phyloP scores from a whole-genome alignment of 1,140 invertebrate genomes.

The Cyrtorhinus lividipennis region DNA sequence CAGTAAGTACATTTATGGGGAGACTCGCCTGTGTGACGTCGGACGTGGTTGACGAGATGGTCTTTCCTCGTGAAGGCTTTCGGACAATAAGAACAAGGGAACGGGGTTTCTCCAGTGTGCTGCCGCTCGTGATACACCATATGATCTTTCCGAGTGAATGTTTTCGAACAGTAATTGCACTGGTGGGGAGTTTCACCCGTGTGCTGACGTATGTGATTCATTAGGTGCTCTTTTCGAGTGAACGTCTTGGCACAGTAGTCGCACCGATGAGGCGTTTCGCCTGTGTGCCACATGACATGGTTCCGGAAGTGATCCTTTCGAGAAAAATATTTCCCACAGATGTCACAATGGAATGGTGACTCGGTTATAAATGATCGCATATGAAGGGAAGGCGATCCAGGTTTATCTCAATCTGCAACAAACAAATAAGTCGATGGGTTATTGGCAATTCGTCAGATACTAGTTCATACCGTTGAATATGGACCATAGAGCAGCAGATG shows the following conservation, averaged over 20 bases:
- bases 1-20: constrained; percentile 37
- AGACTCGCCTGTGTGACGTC: constrained; percentile 54
- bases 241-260: constrained; percentile 67
- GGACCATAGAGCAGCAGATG: too few relatives aligned
- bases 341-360: constrained; percentile 54
- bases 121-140: constrained; percentile 67
- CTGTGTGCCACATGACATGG: constrained; percentile 46
- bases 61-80: constrained; percentile 72
- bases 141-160: constrained; percentile 68
- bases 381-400: constrained; percentile 21
- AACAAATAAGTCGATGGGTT: too few relatives aligned
- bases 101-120: constrained; percentile 67
- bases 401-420: constrained; percentile 6
- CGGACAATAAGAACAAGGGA: constrained; percentile 62
- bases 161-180: constrained; percentile 69
- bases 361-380: constrained; percentile 30
- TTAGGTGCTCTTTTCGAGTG: constrained; percentile 64
- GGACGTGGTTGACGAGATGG: constrained; percentile 62
- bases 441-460: too few relatives aligned
- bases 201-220: constrained; percentile 57
- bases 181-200: constrained; percentile 75
- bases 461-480: too few relatives aligned
- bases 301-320: constrained; percentile 54
- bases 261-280: constrained; percentile 63
- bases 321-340: constrained; percentile 40